Conservation (phyloP, 2,888 invertebrate species). For the Dryadula phaetusa region DNA sequence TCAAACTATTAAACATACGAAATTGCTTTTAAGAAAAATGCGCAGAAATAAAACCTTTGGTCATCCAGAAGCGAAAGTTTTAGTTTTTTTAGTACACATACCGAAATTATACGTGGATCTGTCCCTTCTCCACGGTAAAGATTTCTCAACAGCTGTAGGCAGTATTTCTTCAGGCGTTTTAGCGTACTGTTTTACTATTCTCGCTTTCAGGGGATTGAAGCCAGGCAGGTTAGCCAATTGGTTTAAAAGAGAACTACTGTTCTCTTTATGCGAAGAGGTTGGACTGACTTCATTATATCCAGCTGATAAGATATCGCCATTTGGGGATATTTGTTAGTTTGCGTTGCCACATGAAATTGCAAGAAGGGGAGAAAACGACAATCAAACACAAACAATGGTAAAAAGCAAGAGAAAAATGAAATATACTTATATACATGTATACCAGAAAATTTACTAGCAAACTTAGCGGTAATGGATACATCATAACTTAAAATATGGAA, state of each 20-base stretch:
- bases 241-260: constrained; percentile 88
- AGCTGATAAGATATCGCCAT: constrained; percentile 73
- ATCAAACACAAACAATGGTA: constrained; percentile 76
- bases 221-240: constrained; percentile 88
- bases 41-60: constrained; percentile 35
- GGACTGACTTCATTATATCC: constrained; percentile 83
- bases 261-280: constrained; percentile 85
- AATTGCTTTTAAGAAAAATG: constrained; percentile 21
- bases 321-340: constrained; percentile 72
- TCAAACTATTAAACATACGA: constrained; percentile 13
- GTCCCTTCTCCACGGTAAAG: constrained; percentile 93
- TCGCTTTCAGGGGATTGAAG: constrained; percentile 88
- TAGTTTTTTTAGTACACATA: constrained; percentile 74
- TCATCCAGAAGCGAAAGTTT: constrained; percentile 42
- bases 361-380: constrained; percentile 83
- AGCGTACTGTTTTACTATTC: constrained; percentile 88
- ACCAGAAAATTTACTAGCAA: constrained; percentile 39
- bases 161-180: constrained; percentile 85
- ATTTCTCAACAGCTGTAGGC: constrained; percentile 91
- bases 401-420: constrained; percentile 59
- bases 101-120: constrained; percentile 89
- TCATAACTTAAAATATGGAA: constrained; percentile 31
- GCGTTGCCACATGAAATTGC: constrained; percentile 81
- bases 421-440: constrained; percentile 36
- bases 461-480: constrained; percentile 32